These are phyloP conservation scores for Hemitrygon akajei DNA, from an alignment of 2,797 vertebrate species.

Conservation along the genomic window DNA sequence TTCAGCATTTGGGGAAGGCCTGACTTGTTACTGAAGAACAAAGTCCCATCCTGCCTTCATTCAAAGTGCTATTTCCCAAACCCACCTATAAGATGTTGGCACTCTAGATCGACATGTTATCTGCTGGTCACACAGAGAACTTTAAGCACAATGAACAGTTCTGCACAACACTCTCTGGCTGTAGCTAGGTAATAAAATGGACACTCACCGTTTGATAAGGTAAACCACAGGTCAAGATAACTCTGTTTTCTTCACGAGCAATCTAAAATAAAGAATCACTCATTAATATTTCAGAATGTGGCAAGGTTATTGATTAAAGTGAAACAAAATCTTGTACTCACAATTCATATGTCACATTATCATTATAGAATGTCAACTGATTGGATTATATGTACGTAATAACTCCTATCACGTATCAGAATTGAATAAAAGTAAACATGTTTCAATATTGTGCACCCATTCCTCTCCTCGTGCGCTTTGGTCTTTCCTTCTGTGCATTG, in stretches of 20 bases:
- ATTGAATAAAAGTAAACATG: not conserved
- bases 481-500: too few species aligned
- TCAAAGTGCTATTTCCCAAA: not conserved
- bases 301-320: not conserved
- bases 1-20: not conserved
- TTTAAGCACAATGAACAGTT: slow-evolving; percentile 40
- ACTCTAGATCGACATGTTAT: slow-evolving; percentile 40
- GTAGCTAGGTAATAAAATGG: slow-evolving; percentile 20
- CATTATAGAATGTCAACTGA: not conserved
- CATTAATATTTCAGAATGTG: not conserved
- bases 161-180: slow-evolving; percentile 40
- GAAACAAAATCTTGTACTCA: not conserved
- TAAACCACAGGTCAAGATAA: slow-evolving; percentile 77
- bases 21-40: not conserved
- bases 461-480: not conserved
- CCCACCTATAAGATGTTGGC: slow-evolving; percentile 39
- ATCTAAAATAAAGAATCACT: slow-evolving; percentile 56
- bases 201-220: slow-evolving; percentile 72
- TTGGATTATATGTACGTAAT: not conserved
- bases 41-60: too few species aligned
- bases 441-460: not conserved
- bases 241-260: slow-evolving; percentile 65
- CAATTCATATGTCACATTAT: not conserved
- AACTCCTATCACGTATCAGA: not conserved
- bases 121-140: slow-evolving; percentile 40